Evolutionary conservation across 2,888 invertebrate genomes (phyloP).

Genomic region (Drosophila neutralis): DNA sequence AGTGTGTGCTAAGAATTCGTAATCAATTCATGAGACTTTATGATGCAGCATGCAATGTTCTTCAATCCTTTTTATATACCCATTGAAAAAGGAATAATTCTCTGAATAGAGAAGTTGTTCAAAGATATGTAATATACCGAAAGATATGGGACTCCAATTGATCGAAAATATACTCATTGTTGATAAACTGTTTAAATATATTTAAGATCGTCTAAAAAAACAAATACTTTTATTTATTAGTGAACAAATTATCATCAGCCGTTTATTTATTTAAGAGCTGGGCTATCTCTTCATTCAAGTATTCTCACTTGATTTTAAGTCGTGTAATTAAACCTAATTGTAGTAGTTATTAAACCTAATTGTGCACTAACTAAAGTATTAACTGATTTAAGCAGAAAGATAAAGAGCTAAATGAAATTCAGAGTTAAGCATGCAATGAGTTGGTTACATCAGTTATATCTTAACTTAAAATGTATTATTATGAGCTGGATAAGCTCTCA

Average conservation of each 20-base stretch:
- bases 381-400: neutral
- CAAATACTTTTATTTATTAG: neutral
- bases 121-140: neutral
- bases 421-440: neutral
- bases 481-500: neutral
- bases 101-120: neutral
- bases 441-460: neutral
- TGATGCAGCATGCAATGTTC: neutral
- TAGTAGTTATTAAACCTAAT: too few species aligned
- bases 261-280: neutral
- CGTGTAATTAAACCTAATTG: too few species aligned
- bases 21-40: neutral
- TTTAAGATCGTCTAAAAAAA: neutral
- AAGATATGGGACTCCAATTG: neutral
- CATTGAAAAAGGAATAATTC: neutral
- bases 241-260: neutral
- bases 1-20: neutral
- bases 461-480: neutral
- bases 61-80: neutral
- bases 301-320: too few species aligned
- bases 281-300: neutral
- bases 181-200: neutral
- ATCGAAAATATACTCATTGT: neutral
- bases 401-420: accelerated
- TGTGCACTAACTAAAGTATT: neutral